Conservation (phyloP, 2,113 vertebrate genomes). For the Phylloscopus whistleri region DNA sequence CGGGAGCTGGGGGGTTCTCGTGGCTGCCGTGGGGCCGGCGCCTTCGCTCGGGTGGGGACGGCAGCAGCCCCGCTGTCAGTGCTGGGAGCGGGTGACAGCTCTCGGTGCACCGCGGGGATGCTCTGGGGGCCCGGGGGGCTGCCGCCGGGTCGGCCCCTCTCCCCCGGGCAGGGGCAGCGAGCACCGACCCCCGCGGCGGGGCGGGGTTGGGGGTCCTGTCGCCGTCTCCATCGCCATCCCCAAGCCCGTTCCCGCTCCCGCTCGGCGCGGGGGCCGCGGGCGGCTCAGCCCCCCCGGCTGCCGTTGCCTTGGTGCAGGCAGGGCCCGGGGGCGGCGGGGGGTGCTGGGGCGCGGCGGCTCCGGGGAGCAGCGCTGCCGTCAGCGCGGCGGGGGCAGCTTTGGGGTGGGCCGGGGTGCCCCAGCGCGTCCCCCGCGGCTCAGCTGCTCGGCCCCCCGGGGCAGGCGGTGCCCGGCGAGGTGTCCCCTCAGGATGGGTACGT, state of each 20-base stretch:
- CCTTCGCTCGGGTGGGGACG: background rate
- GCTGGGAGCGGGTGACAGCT: background rate
- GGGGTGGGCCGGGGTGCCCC: background rate
- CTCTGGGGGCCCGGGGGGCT: background rate
- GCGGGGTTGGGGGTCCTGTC: background rate
- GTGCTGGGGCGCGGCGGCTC: background rate
- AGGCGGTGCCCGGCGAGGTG: conserved; percentile 66
- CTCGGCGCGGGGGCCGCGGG: background rate
- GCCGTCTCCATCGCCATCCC: background rate
- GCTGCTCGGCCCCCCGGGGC: background rate
- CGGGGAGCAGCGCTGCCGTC: background rate
- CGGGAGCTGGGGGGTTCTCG: background rate
- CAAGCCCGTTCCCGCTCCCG: background rate
- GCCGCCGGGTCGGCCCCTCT: background rate
- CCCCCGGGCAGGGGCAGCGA: background rate
- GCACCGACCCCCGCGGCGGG: accelerated
- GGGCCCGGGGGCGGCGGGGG: conserved; percentile 31
- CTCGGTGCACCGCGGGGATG: background rate
- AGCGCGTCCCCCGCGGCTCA: background rate
- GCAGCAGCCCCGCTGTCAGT: background rate
- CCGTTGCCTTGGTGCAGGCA: conserved; percentile 28
- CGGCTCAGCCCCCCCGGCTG: background rate
- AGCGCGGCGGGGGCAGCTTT: background rate
- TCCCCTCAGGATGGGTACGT: conserved; percentile 83
- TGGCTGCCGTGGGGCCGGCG: background rate